phyloP scores from a whole-genome alignment of 2,888 invertebrate species.

The Hypomecis atomaria region DNA sequence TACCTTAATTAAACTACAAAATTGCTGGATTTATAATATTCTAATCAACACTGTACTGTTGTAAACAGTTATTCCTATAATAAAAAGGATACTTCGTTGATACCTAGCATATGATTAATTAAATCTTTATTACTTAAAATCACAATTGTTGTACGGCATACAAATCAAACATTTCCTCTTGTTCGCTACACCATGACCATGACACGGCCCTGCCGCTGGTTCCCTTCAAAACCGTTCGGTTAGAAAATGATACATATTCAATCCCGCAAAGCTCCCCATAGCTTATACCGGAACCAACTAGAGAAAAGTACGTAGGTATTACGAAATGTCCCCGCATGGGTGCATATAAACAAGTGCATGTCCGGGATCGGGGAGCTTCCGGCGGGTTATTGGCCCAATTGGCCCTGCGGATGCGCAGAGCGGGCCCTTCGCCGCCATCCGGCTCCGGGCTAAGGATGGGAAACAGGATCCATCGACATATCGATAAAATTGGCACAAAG shows the following conservation, averaged over 20 bases:
- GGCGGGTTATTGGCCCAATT: conserved; percentile 62
- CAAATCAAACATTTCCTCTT: conserved; percentile 23
- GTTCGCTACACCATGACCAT: not conserved
- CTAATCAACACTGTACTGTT: too few relatives aligned
- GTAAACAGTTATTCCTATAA: too few relatives aligned
- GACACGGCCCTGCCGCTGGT: not conserved
- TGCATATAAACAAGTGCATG: conserved; percentile 62
- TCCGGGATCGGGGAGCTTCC: conserved; percentile 67
- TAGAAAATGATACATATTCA: conserved; percentile 21
- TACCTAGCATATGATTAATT: too few relatives aligned
- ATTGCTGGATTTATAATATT: too few relatives aligned
- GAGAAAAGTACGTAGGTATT: conserved; percentile 7
- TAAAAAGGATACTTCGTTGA: too few relatives aligned
- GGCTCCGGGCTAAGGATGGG: conserved; percentile 60
- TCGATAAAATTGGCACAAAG: conserved; percentile 1
- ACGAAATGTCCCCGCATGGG: conserved; percentile 28
- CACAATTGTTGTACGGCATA: not conserved
- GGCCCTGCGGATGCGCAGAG: conserved; percentile 48
- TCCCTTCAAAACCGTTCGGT: conserved; percentile 19
- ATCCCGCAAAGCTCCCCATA: not conserved
- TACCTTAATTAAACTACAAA: too few relatives aligned
- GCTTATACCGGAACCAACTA: conserved; percentile 16
- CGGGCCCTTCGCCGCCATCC: conserved; percentile 66
- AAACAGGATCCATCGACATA: conserved; percentile 36
- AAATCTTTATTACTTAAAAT: too few relatives aligned